Conservation (phyloP, 2,888 invertebrate species). For the Leptinotarsa peninsularis region DNA sequence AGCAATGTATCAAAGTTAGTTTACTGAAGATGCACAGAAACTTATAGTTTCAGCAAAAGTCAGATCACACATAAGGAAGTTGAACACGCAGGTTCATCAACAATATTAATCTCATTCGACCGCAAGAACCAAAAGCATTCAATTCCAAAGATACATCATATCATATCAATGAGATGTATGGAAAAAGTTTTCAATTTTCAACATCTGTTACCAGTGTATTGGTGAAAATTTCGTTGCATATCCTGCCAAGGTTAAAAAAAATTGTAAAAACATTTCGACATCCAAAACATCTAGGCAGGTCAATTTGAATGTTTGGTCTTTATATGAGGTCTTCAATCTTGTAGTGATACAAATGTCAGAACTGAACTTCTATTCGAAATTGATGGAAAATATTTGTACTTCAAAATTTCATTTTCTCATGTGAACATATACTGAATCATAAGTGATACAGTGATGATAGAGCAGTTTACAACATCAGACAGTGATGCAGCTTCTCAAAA, state of each 20-base stretch:
- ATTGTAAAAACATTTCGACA: not conserved
- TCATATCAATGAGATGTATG: not conserved
- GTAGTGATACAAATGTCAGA: not conserved
- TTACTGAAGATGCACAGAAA: conserved; percentile 4
- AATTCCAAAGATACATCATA: not conserved
- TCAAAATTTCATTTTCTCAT: not conserved
- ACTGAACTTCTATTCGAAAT: not conserved
- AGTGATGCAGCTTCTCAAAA: not conserved
- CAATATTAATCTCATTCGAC: not conserved
- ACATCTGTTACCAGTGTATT: not conserved
- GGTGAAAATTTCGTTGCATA: not conserved
- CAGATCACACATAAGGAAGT: not conserved
- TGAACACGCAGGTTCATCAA: not conserved
- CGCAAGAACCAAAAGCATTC: not conserved
- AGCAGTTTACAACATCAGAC: not conserved
- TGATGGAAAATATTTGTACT: not conserved
- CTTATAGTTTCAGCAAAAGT: not conserved
- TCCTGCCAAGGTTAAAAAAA: conserved; percentile 2
- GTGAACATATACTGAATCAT: not conserved
- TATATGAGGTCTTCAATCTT: conserved; percentile 4
- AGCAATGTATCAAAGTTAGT: too few species aligned
- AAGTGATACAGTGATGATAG: not conserved
- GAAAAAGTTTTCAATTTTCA: not conserved
- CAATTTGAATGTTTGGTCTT: conserved; percentile 10
- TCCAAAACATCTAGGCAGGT: not conserved